phyloP scores from a whole-genome alignment of 2,113 vertebrate species.

The Verasper variegatus region DNA sequence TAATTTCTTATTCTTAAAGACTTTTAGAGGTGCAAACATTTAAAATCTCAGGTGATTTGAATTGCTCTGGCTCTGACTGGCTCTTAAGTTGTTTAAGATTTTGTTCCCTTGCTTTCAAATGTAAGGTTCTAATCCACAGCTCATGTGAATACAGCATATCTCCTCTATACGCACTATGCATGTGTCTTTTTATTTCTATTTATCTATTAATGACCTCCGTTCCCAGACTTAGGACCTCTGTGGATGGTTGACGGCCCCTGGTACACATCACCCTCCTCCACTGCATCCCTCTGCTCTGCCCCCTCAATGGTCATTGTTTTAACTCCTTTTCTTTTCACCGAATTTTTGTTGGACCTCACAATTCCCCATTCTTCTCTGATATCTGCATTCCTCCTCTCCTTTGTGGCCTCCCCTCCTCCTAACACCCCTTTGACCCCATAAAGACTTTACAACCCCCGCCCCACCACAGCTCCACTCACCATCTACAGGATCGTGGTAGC shows the following conservation, averaged over 20 bases:
- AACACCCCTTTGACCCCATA: conserved; percentile 2
- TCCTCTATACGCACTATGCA: too few relatives aligned
- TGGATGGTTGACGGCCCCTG: conserved; percentile 1
- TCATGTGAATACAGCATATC: too few relatives aligned
- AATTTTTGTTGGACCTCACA: conserved; percentile 26
- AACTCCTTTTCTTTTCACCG: conserved; percentile 49
- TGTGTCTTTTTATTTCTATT: neutral
- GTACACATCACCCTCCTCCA: conserved; percentile 35
- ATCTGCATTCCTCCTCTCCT: conserved; percentile 12
- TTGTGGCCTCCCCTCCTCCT: conserved; percentile 27
- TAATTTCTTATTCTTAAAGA: too few relatives aligned
- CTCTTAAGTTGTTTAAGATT: too few relatives aligned
- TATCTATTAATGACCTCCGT: neutral
- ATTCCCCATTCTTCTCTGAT: conserved; percentile 33
- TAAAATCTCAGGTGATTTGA: too few relatives aligned
- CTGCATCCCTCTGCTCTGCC: conserved; percentile 14
- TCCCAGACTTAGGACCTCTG: neutral
- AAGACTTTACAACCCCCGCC: neutral
- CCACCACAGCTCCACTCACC: conserved; percentile 56
- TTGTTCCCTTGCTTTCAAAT: too few relatives aligned
- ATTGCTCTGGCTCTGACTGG: too few relatives aligned
- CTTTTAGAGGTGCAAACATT: too few relatives aligned
- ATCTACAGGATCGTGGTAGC: conserved; percentile 70
- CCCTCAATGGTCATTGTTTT: conserved; percentile 50
- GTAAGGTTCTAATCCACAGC: too few relatives aligned